Evolutionary conservation across 1,140 invertebrate species (phyloP).

Genomic region (Platyscapa corneri): DNA sequence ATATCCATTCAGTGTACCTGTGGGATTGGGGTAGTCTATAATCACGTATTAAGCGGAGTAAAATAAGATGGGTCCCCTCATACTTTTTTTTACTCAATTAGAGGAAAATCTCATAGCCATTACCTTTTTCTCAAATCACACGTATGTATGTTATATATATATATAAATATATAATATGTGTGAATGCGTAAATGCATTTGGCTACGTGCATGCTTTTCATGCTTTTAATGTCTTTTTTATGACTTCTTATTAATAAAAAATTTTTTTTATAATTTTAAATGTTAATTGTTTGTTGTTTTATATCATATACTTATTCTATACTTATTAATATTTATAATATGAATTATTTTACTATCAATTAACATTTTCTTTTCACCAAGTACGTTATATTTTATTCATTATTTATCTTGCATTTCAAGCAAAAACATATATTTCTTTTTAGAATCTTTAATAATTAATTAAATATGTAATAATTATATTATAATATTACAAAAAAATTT

Average conservation of each 20-base stretch:
- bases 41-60: neutral
- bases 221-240: neutral
- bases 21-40: neutral
- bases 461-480: too few relatives aligned
- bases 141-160: neutral
- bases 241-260: neutral
- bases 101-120: slow-evolving; percentile 27
- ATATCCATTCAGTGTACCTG: neutral
- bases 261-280: neutral
- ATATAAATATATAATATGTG: neutral
- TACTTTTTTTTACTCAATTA: slow-evolving; percentile 10
- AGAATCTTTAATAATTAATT: too few relatives aligned
- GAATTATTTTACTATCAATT: too few relatives aligned
- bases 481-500: too few relatives aligned
- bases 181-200: neutral
- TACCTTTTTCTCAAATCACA: neutral
- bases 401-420: too few relatives aligned
- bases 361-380: too few relatives aligned
- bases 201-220: neutral
- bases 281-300: neutral
- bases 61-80: neutral
- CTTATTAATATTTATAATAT: too few relatives aligned
- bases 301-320: too few relatives aligned
- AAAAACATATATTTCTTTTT: too few relatives aligned
- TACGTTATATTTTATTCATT: too few relatives aligned